A percentile compares a stretch with the other conserved stretches of the same genome.
phyloP scores from a whole-genome alignment of 2,797 vertebrate genomes.

The Karalla daura region DNA sequence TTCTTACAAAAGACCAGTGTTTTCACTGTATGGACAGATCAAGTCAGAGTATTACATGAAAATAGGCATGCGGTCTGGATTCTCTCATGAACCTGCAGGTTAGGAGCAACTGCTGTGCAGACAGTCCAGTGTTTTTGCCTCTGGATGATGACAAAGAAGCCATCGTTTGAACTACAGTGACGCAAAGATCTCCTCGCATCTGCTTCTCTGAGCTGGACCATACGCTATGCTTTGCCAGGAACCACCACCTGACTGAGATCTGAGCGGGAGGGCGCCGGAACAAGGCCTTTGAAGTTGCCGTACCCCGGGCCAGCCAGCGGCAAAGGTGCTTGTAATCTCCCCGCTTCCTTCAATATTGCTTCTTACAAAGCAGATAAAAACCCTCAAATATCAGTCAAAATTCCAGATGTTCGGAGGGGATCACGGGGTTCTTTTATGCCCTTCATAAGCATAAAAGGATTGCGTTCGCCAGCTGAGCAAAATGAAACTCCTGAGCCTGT shows the following conservation, averaged over 20 bases:
- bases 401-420: constrained; percentile 14
- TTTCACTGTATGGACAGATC: no score
- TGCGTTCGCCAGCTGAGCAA: neutral
- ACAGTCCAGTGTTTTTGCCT: neutral
- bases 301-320: constrained; percentile 20
- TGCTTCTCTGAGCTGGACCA: neutral
- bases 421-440: neutral
- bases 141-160: neutral
- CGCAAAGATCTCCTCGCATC: constrained; percentile 18
- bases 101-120: neutral
- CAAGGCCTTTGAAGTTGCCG: constrained; percentile 38
- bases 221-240: constrained; percentile 29
- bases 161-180: constrained; percentile 1
- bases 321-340: constrained; percentile 41
- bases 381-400: constrained; percentile 8
- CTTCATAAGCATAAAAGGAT: constrained; percentile 10
- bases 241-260: constrained; percentile 16
- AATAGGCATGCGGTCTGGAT: no score
- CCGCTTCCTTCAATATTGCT: constrained; percentile 18
- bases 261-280: constrained; percentile 7
- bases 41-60: no score
- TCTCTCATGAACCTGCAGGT: neutral
- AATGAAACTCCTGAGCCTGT: neutral
- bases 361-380: constrained; percentile 36
- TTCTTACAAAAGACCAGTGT: neutral